A percentile compares a stretch with the other conserved stretches of the same genome.
These are phyloP conservation scores for Microcebus murinus DNA, from an alignment of 2,113 vertebrate genomes.

Conservation along the genomic window DNA sequence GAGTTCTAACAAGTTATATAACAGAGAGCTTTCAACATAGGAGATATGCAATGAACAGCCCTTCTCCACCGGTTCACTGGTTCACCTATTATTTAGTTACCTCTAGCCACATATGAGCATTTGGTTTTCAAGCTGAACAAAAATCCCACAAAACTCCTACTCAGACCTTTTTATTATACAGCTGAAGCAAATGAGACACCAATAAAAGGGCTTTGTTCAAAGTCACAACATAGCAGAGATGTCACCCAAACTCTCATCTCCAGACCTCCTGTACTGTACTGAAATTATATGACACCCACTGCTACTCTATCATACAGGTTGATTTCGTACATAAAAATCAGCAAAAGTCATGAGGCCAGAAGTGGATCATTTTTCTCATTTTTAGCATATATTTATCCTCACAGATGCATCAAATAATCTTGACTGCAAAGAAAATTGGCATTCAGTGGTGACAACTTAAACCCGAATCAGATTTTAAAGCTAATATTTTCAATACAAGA, in stretches of 20 bases:
- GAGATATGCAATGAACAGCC: background rate
- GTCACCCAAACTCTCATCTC: background rate
- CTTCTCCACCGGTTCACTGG: background rate
- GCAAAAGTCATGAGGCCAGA: background rate
- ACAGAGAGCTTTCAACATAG: background rate
- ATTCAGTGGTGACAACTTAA: background rate
- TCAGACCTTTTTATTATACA: background rate
- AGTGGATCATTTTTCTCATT: background rate
- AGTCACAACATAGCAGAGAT: background rate
- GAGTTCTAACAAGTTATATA: too few species aligned
- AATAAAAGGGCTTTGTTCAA: background rate
- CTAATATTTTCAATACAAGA: background rate
- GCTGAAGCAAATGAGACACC: background rate
- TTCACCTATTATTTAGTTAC: background rate
- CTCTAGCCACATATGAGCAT: background rate
- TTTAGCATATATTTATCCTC: background rate
- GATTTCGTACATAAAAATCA: constrained; percentile 16
- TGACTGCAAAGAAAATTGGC: background rate
- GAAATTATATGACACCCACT: background rate
- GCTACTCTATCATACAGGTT: background rate
- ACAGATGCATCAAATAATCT: background rate
- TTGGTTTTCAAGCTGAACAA: constrained; percentile 24
- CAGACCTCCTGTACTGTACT: background rate
- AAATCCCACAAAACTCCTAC: background rate
- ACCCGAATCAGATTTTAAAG: constrained; percentile 27